Base-by-base conservation (phyloP, 2,888 invertebrate genomes). In the Stenodema calcarata region DNA sequence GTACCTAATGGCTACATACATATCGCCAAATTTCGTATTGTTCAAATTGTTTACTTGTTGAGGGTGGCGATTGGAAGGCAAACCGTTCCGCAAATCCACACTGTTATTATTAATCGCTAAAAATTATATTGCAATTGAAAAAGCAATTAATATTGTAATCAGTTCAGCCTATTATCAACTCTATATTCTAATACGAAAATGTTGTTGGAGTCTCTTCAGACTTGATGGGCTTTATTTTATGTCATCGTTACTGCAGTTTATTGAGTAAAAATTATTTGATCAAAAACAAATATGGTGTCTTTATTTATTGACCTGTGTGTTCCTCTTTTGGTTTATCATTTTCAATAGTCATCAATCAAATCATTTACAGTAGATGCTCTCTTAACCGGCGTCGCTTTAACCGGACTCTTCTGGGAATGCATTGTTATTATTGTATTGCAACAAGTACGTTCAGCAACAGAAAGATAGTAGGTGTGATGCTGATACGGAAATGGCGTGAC, bases 251-350 rank as follows among this genome's bases (percentile, higher is more conserved):
- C 35, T 41, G 73, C 73, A 73, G 73, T 18, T 11, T 35, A 73
- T 35, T 18, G 73, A 73, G 30, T 73, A 73, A 73, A 73, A 73
- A 35, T 73, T 30, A 35, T 73, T 73, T 73, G 73, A 73, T 41
- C 30, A 41, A 73, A 73, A 70, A n/a, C n/a, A 54, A 35, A 35
- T 35, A 7, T 2, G 35, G 35, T 7, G 54, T 54, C n/a, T n/a
- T n/a, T n/a, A 54, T 54, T 54, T 54, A 16, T 54, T 54, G n/a
- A 54, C 3, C 3, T 54, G n/a, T n/a, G n/a, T n/a, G 2, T 16
- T 11, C 54, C 54, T 2, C 11, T 54, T 54, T 54, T 18, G 18
- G 2, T 4, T 6, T 2, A 6, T 54, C 18, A 11, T 54, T 18
- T 18, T 16, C 4, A 16, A 3, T 54, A 11, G 54, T 6, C 3